Percentiles rank a stretch among this genome's conserved stretches.
Conservation (phyloP, 1,140 invertebrate species). For the Penaeus indicus region DNA sequence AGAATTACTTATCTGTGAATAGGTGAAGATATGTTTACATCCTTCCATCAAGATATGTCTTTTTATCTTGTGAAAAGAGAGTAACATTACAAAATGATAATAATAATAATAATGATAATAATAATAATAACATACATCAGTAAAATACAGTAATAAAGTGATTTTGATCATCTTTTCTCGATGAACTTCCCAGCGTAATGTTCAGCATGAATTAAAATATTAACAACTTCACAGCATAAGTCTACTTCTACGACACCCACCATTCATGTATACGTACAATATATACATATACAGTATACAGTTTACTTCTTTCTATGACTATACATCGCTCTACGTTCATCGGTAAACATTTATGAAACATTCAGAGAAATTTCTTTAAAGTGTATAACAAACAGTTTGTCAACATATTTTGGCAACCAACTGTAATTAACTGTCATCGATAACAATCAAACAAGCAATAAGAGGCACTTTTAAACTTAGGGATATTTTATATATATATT, state of each 20-base stretch:
- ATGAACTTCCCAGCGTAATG: neutral
- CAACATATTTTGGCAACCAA: slow-evolving; percentile 59
- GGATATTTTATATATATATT: slow-evolving; percentile 25
- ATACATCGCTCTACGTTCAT: slow-evolving; percentile 52
- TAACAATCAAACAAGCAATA: slow-evolving; percentile 64
- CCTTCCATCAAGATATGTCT: too few species aligned
- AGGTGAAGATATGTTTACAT: too few species aligned
- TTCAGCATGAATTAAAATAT: slow-evolving; percentile 5
- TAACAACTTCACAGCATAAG: slow-evolving; percentile 9
- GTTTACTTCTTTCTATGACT: slow-evolving; percentile 24
- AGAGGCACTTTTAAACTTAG: slow-evolving; percentile 62
- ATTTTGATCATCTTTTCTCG: neutral
- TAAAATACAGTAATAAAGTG: neutral
- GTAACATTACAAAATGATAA: too few species aligned
- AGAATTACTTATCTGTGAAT: too few species aligned
- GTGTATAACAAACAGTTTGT: slow-evolving; percentile 59
- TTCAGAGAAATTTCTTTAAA: slow-evolving; percentile 51
- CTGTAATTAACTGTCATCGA: slow-evolving; percentile 59
- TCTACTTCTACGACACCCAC: slow-evolving; percentile 31
- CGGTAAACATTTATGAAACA: slow-evolving; percentile 43
- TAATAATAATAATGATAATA: neutral
- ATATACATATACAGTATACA: slow-evolving; percentile 32
- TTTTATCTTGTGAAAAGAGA: too few species aligned
- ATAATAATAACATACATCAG: neutral
- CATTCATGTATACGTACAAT: slow-evolving; percentile 18